Percentiles rank a stretch among this genome's conserved stretches.
Conservation (phyloP, 2,113 vertebrate species). For the Acrocephalus arundinaceus region DNA sequence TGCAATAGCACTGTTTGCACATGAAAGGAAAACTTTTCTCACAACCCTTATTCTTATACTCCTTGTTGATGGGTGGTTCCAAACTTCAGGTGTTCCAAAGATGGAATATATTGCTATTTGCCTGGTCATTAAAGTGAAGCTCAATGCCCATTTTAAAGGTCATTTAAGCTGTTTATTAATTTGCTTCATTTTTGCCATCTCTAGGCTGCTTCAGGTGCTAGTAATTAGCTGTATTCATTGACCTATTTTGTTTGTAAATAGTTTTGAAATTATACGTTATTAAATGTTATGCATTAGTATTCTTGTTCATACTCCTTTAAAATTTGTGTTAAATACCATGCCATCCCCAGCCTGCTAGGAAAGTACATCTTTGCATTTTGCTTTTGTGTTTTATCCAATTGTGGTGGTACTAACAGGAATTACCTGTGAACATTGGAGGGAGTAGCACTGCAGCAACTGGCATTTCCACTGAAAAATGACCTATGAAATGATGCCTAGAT, state of each 20-base stretch:
- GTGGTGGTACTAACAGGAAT: background rate
- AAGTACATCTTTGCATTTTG: background rate
- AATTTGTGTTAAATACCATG: background rate
- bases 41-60: background rate
- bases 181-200: background rate
- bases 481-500: background rate
- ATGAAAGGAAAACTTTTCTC: background rate
- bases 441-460: background rate
- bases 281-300: background rate
- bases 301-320: background rate
- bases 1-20: background rate
- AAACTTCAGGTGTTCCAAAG: background rate
- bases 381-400: background rate
- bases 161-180: background rate
- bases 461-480: background rate
- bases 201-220: background rate
- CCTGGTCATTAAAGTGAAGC: background rate
- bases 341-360: background rate
- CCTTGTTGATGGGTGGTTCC: background rate
- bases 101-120: background rate
- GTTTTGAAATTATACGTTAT: background rate
- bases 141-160: background rate
- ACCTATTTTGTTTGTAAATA: background rate
- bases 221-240: background rate
- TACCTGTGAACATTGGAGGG: background rate